Conservation (phyloP, 2,113 vertebrate genomes). For the Zingel zingel region DNA sequence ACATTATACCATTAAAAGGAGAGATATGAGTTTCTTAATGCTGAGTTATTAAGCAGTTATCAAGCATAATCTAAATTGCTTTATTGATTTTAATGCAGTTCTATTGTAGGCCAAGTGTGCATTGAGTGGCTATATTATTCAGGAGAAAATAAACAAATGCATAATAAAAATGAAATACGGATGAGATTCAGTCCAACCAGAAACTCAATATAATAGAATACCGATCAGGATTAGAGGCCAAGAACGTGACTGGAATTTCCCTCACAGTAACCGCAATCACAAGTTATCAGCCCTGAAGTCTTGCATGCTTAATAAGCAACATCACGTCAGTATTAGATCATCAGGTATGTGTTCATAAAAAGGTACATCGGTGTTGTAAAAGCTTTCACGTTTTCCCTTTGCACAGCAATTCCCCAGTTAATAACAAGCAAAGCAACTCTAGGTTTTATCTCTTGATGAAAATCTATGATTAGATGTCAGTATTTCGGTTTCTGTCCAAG, state of each 20-base stretch:
- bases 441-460: constrained; percentile 39
- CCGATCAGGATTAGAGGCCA: not conserved
- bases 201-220: not conserved
- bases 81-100: not conserved
- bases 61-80: not conserved
- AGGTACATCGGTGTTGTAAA: not conserved
- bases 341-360: constrained; percentile 6
- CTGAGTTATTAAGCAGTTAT: not conserved
- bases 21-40: not conserved
- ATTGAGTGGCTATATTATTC: not conserved
- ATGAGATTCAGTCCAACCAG: not conserved
- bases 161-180: not conserved
- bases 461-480: constrained; percentile 35
- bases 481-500: not conserved
- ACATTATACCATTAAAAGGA: not conserved
- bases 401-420: constrained; percentile 1
- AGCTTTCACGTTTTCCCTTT: not conserved
- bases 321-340: not conserved
- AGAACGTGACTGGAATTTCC: constrained; percentile 1
- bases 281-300: not conserved
- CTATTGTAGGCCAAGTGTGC: not conserved
- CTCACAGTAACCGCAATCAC: not conserved
- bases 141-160: not conserved
- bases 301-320: not conserved
- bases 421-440: constrained; percentile 7